A percentile compares a stretch with the other conserved stretches of the same genome.
These are phyloP conservation scores for Microchirus variegatus DNA, from an alignment of 2,797 vertebrate genomes.

Conservation along the genomic window DNA sequence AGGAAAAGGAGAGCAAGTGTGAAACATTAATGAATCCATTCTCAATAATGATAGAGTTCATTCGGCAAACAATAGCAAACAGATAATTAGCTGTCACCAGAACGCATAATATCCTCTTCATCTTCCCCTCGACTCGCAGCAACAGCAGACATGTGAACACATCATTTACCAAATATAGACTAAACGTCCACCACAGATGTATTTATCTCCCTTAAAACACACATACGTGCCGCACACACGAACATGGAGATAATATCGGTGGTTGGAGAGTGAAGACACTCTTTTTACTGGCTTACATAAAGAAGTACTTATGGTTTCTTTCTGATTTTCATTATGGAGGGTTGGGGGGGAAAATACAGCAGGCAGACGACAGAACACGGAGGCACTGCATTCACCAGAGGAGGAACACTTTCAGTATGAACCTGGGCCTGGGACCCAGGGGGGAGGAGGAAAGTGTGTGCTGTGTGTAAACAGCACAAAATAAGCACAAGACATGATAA, in stretches of 20 bases:
- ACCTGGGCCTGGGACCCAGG: neutral
- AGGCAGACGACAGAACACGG: neutral
- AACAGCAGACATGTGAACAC: slow-evolving; percentile 19
- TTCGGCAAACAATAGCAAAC: slow-evolving; percentile 50
- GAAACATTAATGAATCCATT: slow-evolving; percentile 22
- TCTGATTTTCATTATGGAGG: neutral
- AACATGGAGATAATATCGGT: neutral
- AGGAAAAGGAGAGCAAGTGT: slow-evolving; percentile 13
- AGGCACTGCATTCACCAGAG: neutral
- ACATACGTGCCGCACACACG: neutral
- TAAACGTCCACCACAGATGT: slow-evolving; percentile 31
- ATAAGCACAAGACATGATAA: neutral
- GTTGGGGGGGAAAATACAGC: neutral
- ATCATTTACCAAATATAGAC: slow-evolving; percentile 43
- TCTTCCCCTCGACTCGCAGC: slow-evolving; percentile 6
- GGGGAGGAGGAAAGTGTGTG: neutral
- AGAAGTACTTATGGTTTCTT: neutral
- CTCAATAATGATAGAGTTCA: slow-evolving; percentile 27
- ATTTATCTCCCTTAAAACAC: slow-evolving; percentile 19
- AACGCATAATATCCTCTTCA: slow-evolving; percentile 34
- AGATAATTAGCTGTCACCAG: slow-evolving; percentile 51
- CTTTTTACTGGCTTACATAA: neutral
- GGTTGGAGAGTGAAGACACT: neutral
- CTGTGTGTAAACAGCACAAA: slow-evolving; percentile 1
- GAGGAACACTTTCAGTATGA: neutral